Evolutionary conservation across 2,888 invertebrate genomes (phyloP).

Genomic region (Crematogaster levior): DNA sequence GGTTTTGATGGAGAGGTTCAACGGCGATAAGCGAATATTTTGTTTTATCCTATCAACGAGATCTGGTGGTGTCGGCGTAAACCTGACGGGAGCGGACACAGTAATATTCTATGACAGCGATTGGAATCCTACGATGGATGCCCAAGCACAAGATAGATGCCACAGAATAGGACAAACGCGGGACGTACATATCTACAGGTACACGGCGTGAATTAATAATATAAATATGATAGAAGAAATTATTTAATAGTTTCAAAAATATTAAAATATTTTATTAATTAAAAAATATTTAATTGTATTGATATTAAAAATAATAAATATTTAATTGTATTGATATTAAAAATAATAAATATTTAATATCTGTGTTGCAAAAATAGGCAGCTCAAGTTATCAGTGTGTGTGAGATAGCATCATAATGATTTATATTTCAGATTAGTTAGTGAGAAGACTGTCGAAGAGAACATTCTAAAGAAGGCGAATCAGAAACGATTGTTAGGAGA

Average conservation of each 20-base stretch:
- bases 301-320: neutral
- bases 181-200: slow-evolving; percentile 98
- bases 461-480: slow-evolving; percentile 99
- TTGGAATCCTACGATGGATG: slow-evolving; percentile 99
- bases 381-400: neutral
- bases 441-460: slow-evolving; percentile 99
- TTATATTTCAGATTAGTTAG: slow-evolving; percentile 92
- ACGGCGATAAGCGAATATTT: slow-evolving; percentile 97
- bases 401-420: neutral
- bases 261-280: neutral
- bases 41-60: slow-evolving; percentile 99
- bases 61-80: slow-evolving; percentile 98
- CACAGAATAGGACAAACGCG: slow-evolving; percentile 99
- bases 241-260: slow-evolving; percentile 30
- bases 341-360: neutral
- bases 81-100: slow-evolving; percentile 99
- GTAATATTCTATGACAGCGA: slow-evolving; percentile 99
- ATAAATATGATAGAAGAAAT: neutral
- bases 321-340: slow-evolving; percentile 54
- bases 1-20: slow-evolving; percentile 98
- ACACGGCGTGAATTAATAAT: neutral
- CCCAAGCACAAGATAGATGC: slow-evolving; percentile 97
- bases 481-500: slow-evolving; percentile 98
- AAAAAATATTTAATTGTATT: slow-evolving; percentile 55
- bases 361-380: too few relatives aligned